A percentile compares a stretch with the other conserved stretches of the same genome.
These are phyloP conservation scores for Marcusenius ussheri DNA, from an alignment of 2,113 vertebrate species.

Conservation along the genomic window DNA sequence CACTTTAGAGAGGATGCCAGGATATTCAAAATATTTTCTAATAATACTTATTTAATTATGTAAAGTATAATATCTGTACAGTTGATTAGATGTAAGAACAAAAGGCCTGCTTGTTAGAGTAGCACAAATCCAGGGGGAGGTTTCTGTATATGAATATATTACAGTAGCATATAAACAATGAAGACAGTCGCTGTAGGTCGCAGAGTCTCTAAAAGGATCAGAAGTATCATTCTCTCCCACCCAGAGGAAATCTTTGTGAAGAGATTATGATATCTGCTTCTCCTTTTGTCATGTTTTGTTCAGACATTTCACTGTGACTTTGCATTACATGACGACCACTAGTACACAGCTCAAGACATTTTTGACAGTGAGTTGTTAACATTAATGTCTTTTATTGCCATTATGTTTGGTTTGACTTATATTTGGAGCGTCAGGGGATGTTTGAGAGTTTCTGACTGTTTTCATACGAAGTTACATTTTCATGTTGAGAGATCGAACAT, in stretches of 20 bases:
- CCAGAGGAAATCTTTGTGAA: background rate
- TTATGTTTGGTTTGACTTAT: background rate
- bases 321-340: background rate
- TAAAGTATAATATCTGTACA: background rate
- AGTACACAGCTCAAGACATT: background rate
- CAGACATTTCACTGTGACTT: background rate
- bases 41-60: background rate
- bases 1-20: background rate
- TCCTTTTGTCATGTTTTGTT: background rate
- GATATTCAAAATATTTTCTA: background rate
- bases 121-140: background rate
- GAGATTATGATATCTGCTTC: background rate
- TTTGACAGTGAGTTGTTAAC: background rate
- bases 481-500: background rate
- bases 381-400: background rate
- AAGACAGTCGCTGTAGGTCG: background rate
- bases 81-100: background rate
- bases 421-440: background rate
- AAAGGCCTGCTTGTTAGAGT: background rate
- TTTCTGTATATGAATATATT: background rate
- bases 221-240: background rate
- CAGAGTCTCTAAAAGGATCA: background rate
- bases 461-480: background rate
- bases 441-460: background rate
- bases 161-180: background rate